These are phyloP conservation scores for Sebastiscus albofasciatus DNA, from an alignment of 2,797 vertebrate genomes.

Conservation along the genomic window DNA sequence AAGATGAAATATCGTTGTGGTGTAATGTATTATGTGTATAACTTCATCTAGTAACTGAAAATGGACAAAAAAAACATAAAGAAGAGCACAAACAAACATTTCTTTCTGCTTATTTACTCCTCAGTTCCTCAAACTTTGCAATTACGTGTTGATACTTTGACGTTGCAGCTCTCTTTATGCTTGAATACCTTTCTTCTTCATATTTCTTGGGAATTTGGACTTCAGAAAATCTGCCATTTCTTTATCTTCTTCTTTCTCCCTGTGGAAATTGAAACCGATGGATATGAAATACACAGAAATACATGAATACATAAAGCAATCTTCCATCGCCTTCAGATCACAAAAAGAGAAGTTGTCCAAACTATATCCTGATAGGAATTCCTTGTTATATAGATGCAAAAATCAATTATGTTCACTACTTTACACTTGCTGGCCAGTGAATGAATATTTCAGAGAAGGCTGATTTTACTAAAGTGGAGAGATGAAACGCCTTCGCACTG, in stretches of 20 bases:
- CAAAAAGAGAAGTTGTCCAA: not conserved
- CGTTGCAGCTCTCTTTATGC: not conserved
- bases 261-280: constrained; percentile 53
- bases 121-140: not conserved
- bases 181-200: constrained; percentile 82
- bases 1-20: not conserved
- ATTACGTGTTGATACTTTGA: not conserved
- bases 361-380: not conserved
- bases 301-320: not conserved
- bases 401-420: not conserved
- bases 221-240: constrained; percentile 93
- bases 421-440: not conserved
- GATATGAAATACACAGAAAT: not conserved
- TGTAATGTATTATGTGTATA: not conserved
- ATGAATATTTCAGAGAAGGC: not conserved
- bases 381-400: not conserved
- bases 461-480: not conserved
- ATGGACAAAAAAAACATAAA: not conserved
- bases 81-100: not conserved
- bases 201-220: constrained; percentile 85
- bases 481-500: not conserved
- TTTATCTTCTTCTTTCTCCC: constrained; percentile 92
- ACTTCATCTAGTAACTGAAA: not conserved
- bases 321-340: not conserved
- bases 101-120: not conserved